These are phyloP conservation scores for Caracal caracal DNA, from an alignment of 2,113 vertebrate species.

Conservation along the genomic window DNA sequence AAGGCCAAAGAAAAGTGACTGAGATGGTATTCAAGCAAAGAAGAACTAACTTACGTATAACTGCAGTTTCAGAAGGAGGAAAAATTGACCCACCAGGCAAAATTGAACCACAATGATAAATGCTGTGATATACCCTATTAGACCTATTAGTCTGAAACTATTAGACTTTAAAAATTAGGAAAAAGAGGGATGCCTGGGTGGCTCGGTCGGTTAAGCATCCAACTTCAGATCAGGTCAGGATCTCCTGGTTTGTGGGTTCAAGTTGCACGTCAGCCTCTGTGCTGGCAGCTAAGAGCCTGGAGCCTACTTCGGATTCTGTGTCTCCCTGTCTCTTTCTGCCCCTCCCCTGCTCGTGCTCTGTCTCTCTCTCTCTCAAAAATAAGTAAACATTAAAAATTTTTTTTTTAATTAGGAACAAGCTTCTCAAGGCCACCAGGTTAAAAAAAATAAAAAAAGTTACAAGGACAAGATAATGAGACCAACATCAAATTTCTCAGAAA, in stretches of 20 bases:
- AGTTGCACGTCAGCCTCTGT: no score
- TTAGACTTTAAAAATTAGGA: not conserved
- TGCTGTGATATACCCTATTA: not conserved
- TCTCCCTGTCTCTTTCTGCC: no score
- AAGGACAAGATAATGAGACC: not conserved
- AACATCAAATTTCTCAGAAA: not conserved
- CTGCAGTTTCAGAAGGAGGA: not conserved
- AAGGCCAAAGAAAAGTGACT: not conserved
- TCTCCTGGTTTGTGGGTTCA: no score
- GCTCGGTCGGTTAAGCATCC: no score
- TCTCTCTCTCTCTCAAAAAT: no score
- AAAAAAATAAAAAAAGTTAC: not conserved
- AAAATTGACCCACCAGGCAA: not conserved
- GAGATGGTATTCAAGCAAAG: not conserved
- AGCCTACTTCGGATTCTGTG: no score
- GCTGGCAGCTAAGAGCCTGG: no score
- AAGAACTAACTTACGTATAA: not conserved
- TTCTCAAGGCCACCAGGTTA: not conserved
- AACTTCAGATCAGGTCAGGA: no score
- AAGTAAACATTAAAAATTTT: no score
- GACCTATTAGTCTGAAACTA: not conserved
- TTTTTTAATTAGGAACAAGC: not conserved
- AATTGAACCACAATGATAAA: not conserved
- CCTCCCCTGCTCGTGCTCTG: no score
- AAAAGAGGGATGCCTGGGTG: not conserved